Percentiles rank a stretch among this genome's conserved stretches.
These are phyloP conservation scores for Galerucella nymphaeae DNA, from an alignment of 2,888 invertebrate genomes.

Conservation along the genomic window DNA sequence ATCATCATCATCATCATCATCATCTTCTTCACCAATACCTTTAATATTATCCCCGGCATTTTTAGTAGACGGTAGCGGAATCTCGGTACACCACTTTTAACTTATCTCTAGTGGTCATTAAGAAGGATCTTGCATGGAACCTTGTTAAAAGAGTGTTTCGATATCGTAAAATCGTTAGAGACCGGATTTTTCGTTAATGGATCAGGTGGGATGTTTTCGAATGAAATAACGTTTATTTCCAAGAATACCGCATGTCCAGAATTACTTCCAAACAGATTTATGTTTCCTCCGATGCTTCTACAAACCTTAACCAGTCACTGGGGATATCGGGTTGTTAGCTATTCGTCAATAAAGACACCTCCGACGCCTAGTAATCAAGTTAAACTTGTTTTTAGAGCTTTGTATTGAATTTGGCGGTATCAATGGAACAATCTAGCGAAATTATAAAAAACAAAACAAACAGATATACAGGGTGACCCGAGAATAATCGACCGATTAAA, in stretches of 20 bases:
- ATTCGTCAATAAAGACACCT: constrained; percentile 31
- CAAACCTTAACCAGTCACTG: constrained; percentile 35
- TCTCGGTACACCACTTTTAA: constrained; percentile 62
- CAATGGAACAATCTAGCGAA: not conserved
- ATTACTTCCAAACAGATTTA: constrained; percentile 45
- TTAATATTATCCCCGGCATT: constrained; percentile 49
- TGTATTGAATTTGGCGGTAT: constrained; percentile 1
- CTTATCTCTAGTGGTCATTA: constrained; percentile 58
- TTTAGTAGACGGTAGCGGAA: constrained; percentile 63
- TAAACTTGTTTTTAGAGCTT: constrained; percentile 18
- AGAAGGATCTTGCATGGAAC: constrained; percentile 60
- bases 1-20: constrained; percentile 3
- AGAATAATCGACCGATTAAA: too few species aligned
- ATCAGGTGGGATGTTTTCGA: constrained; percentile 56
- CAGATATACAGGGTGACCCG: too few species aligned
- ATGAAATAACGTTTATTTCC: constrained; percentile 55
- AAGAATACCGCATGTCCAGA: constrained; percentile 50
- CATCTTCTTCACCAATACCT: constrained; percentile 9
- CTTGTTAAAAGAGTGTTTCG: constrained; percentile 59
- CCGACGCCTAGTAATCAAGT: constrained; percentile 14
- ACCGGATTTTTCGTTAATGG: constrained; percentile 61
- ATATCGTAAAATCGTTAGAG: constrained; percentile 57
- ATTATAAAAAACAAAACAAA: not conserved
- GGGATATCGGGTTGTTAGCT: constrained; percentile 28
- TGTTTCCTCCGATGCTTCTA: constrained; percentile 43